phyloP scores from a whole-genome alignment of 1,140 invertebrate genomes.

The Reticulitermes speratus region DNA sequence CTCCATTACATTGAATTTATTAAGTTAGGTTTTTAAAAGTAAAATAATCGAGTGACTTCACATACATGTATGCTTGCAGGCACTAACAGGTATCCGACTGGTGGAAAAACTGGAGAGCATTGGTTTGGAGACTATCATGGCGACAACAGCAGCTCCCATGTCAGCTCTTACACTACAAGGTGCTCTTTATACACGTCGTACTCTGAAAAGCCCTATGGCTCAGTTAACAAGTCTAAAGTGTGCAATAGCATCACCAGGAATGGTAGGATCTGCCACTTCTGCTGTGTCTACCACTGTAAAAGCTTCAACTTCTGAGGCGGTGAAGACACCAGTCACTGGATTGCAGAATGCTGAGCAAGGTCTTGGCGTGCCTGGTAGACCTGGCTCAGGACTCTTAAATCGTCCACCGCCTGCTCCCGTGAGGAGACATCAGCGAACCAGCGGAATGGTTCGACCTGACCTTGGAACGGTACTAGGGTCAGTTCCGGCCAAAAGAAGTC shows the following conservation, averaged over 20 bases:
- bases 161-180: constrained; percentile 53
- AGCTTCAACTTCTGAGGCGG: not conserved
- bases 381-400: constrained; percentile 55
- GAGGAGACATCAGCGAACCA: constrained; percentile 46
- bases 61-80: constrained; percentile 34
- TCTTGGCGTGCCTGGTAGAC: constrained; percentile 54
- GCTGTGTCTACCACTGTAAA: not conserved
- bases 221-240: constrained; percentile 70
- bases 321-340: not conserved
- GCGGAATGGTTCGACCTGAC: constrained; percentile 44
- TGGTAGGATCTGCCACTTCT: not conserved
- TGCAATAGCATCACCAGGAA: constrained; percentile 36
- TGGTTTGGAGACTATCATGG: constrained; percentile 62
- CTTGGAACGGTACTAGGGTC: constrained; percentile 41
- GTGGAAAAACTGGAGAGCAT: constrained; percentile 69
- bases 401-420: constrained; percentile 44
- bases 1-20: too few species aligned
- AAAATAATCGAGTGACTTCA: too few species aligned
- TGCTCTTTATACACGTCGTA: constrained; percentile 54
- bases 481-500: constrained; percentile 45
- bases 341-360: constrained; percentile 34
- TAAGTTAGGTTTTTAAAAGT: too few species aligned
- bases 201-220: constrained; percentile 68
- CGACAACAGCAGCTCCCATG: constrained; percentile 48
- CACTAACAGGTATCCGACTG: constrained; percentile 54